A percentile compares a stretch with the other conserved stretches of the same genome.
Conservation (phyloP, 1,140 invertebrate species). For the Drosophila ficusphila region DNA sequence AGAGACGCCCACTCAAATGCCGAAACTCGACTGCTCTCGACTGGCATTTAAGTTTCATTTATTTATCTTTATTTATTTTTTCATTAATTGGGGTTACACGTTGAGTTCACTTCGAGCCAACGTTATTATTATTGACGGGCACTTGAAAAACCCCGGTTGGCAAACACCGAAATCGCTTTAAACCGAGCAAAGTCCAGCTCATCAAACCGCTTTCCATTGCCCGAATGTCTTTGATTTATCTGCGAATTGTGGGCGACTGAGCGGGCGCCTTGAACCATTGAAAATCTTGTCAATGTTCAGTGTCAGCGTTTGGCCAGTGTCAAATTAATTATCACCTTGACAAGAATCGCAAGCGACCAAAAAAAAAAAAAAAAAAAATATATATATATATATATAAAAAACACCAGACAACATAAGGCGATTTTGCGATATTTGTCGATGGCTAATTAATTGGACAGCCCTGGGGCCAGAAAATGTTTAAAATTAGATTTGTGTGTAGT, state of each 20-base stretch:
- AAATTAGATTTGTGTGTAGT: neutral
- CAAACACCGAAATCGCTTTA: conserved; percentile 37
- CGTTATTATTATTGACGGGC: conserved; percentile 33
- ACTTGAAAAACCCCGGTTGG: conserved; percentile 25
- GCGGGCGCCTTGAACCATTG: conserved; percentile 49
- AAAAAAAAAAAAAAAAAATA: neutral
- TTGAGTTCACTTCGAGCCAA: conserved; percentile 55
- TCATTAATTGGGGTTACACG: conserved; percentile 74
- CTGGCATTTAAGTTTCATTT: conserved; percentile 45
- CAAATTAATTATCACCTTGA: conserved; percentile 57
- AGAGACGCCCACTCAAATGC: conserved; percentile 45
- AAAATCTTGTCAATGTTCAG: conserved; percentile 59
- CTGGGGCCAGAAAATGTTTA: conserved; percentile 26
- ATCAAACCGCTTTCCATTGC: conserved; percentile 32
- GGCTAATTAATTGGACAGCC: conserved; percentile 45
- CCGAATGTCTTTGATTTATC: conserved; percentile 36
- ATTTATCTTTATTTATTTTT: conserved; percentile 53
- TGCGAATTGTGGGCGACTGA: conserved; percentile 37
- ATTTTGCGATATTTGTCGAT: conserved; percentile 49
- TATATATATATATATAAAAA: no score
- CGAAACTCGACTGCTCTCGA: conserved; percentile 31
- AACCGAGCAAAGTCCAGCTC: conserved; percentile 48
- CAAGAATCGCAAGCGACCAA: conserved; percentile 44
- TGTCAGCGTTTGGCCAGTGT: conserved; percentile 40
- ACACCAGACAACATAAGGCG: conserved; percentile 29